Evolutionary conservation across 2,888 invertebrate species (phyloP).

Genomic region (Drosophila lacicola): DNA sequence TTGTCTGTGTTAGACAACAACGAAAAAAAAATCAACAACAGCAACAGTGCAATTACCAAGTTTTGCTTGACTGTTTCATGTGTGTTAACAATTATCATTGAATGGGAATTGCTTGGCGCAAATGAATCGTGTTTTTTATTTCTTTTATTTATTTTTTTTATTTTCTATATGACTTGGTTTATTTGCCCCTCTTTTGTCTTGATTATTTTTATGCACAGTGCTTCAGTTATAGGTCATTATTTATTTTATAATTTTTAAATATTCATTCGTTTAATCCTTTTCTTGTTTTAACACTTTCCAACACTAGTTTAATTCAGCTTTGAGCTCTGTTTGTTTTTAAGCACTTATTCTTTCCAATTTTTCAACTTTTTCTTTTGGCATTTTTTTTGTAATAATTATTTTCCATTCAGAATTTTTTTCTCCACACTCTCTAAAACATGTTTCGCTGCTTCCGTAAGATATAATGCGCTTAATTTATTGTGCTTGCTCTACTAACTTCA

Average conservation of each 20-base stretch:
- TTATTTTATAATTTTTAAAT: background rate
- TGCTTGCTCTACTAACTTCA: slow-evolving; percentile 6
- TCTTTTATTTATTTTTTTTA: background rate
- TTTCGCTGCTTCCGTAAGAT: slow-evolving; percentile 26
- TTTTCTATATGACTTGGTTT: background rate
- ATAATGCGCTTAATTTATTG: slow-evolving; percentile 21
- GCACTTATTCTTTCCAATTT: no score
- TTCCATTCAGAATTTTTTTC: background rate
- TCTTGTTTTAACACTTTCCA: slow-evolving; percentile 1
- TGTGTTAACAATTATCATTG: slow-evolving; percentile 66
- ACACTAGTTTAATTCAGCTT: background rate
- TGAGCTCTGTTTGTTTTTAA: no score
- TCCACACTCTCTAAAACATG: slow-evolving; percentile 18
- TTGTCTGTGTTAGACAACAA: slow-evolving; percentile 26
- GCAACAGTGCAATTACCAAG: slow-evolving; percentile 45
- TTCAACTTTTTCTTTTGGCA: no score
- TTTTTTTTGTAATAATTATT: background rate
- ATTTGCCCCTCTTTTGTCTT: slow-evolving; percentile 8
- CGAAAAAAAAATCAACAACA: slow-evolving; percentile 28
- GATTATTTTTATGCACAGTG: slow-evolving; percentile 5
- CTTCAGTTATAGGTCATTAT: background rate
- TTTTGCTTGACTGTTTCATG: slow-evolving; percentile 55
- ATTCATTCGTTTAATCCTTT: background rate
- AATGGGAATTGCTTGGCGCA: slow-evolving; percentile 44
- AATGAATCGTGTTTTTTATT: slow-evolving; percentile 26